Base-by-base conservation (phyloP, 2,113 vertebrate species). In the Chinchilla lanigera region DNA sequence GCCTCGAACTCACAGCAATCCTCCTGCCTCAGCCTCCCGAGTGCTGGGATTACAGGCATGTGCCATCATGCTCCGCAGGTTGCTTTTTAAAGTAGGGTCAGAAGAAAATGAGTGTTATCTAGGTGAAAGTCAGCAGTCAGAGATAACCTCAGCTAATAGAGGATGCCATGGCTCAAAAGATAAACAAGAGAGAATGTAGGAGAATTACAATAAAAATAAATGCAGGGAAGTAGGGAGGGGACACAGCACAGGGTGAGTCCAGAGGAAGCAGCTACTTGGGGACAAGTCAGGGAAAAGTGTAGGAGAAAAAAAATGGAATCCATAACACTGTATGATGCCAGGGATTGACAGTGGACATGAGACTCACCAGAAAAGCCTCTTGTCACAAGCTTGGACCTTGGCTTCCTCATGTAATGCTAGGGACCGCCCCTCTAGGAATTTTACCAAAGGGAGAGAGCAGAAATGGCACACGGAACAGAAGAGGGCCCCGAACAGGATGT, bases 81-180 rank as follows among this genome's bases (percentile, higher is more conserved):
- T 89, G 95, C 96, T 96, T 97, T 98, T 98, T 93, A 47, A 97
- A 95, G 82, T 94, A 92, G 69, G 89, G 96, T 98, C 97, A 98
- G 94, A 97, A 98, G 97, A 97, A 98, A 98, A 94, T 78, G 95
- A 98, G 97, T 91, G 86, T 84, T 95, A 85, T 93, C 75, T 67
- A n/a, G 89, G 69, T 47, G 41, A 60, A 17, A 90, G 81, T 98
- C 98, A 96, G 94, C 94, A 97, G 88, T 44, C 86, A 96, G 93
- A 93, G 88, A 98, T 94, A 98, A 97, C 93, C 89, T 97, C 95
- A 0, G 95, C 98, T 97, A 97, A 94, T 93, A 94, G 28, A 80
- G 96, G 96, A 93, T 93, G 13, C 28, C 85, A 0, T 30, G 19
- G 60, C 83, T 89, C 33, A 14, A 61, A 89, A 95, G 94, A 86